phyloP scores from a whole-genome alignment of 2,888 invertebrate species.

The Pseudococcus jackbeardsleyi region DNA sequence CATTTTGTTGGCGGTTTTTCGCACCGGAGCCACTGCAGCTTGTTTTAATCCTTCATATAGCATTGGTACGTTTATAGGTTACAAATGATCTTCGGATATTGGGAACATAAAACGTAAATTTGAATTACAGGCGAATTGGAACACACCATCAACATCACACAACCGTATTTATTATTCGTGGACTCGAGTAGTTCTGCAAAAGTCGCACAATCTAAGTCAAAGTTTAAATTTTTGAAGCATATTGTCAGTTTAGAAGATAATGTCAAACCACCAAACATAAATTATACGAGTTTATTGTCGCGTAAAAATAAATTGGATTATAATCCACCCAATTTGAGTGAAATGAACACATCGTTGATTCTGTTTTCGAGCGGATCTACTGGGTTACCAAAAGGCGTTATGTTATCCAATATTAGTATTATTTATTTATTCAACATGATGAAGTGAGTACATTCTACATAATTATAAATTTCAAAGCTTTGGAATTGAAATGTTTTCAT shows the following conservation, averaged over 20 bases:
- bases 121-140: slow-evolving; percentile 23
- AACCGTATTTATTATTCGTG: slow-evolving; percentile 78
- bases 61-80: slow-evolving; percentile 69
- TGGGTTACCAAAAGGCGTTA: slow-evolving; percentile 84
- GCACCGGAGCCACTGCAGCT: slow-evolving; percentile 79
- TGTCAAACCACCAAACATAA: background rate
- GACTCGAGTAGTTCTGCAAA: slow-evolving; percentile 71
- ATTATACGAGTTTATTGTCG: background rate
- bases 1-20: slow-evolving; percentile 76
- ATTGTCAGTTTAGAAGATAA: slow-evolving; percentile 55
- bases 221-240: slow-evolving; percentile 46
- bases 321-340: background rate
- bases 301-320: slow-evolving; percentile 19
- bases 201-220: slow-evolving; percentile 21
- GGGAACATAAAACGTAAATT: too few relatives aligned
- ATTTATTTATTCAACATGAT: slow-evolving; percentile 46
- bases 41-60: slow-evolving; percentile 83
- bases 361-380: slow-evolving; percentile 91
- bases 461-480: background rate
- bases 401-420: slow-evolving; percentile 73
- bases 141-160: slow-evolving; percentile 72
- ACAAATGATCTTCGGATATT: too few relatives aligned
- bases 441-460: background rate
- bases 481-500: background rate
- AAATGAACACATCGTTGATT: slow-evolving; percentile 71